phyloP scores from a whole-genome alignment of 2,888 invertebrate species.

The Cataglyphis albicans region DNA sequence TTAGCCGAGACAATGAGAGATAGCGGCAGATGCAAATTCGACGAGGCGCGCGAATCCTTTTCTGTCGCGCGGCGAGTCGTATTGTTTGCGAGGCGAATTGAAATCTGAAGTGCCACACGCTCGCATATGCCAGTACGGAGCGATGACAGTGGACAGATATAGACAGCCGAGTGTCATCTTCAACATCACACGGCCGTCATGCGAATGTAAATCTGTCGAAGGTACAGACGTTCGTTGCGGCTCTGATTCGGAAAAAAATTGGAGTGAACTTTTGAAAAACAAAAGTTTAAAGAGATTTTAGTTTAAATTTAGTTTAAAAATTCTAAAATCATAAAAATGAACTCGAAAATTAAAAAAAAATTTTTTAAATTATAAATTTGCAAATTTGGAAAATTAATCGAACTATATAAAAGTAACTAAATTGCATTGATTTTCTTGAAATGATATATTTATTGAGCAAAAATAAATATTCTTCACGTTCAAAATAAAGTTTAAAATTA shows the following conservation, averaged over 20 bases:
- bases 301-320: neutral
- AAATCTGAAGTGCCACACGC: conserved; percentile 78
- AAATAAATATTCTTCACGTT: neutral
- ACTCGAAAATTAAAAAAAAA: neutral
- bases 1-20: conserved; percentile 85
- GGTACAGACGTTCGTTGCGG: neutral
- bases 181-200: conserved; percentile 14
- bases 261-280: neutral
- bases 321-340: neutral
- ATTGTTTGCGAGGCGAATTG: conserved; percentile 78
- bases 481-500: conserved; percentile 14
- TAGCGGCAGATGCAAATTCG: conserved; percentile 85
- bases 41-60: conserved; percentile 71
- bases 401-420: neutral
- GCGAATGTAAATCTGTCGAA: conserved; percentile 22
- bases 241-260: neutral
- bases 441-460: neutral
- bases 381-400: neutral
- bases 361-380: neutral
- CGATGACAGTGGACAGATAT: conserved; percentile 43
- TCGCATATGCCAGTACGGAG: conserved; percentile 62
- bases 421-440: neutral
- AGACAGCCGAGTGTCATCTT: conserved; percentile 44
- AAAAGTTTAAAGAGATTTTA: neutral
- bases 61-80: conserved; percentile 66